Base-by-base conservation (phyloP, 2,888 invertebrate species). In the Ischnura elegans region DNA sequence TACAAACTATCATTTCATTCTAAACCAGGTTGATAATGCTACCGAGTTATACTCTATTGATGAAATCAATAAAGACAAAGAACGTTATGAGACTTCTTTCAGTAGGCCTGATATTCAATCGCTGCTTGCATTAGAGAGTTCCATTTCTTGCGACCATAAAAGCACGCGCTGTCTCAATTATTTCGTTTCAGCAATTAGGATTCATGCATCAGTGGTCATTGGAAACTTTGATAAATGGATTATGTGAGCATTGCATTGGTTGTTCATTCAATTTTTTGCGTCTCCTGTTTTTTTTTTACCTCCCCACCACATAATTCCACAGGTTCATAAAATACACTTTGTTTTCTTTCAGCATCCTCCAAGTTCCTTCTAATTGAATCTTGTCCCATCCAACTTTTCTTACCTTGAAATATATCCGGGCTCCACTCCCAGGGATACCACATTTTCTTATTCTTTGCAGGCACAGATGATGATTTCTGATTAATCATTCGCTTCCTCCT, bases 241-340 rank as follows among this genome's bases (percentile, higher is more conserved):
- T 21, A 66, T 61, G 43, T 43, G 66, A 61, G 21, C 61, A 61
- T 66, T 55, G 43, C 47, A 90, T 61, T 66, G 43, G 61, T 90
- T 55, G 43, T n/a, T 43, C 66, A 43, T 90, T 55, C n/a, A 42
- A 61, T 61, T 90, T 61, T 87, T n/a, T 61, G 25, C 36, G 21
- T 19, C 43, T 87, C 87, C n/a, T n/a, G n/a, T 10, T 42, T 19
- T 3, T 21, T 51, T 36, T n/a, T 25, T 61, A 13, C 21, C 4
- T 42, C 13, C 61, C 3, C 45, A 61, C 90, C 66, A 43, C 61
- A 61, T n/a, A n/a, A n/a, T 90, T 66, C 61, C 90, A 61, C 29
- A 29, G 66, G 8, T 76, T 90, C n/a, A 25, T 25, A 43, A 90
- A 90, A n/a, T 43, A 43, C 61, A n/a, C 61, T 61, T 61, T 21